Evolutionary conservation across 2,797 vertebrate species (phyloP).

Genomic region (Yasuhikotakia modesta): DNA sequence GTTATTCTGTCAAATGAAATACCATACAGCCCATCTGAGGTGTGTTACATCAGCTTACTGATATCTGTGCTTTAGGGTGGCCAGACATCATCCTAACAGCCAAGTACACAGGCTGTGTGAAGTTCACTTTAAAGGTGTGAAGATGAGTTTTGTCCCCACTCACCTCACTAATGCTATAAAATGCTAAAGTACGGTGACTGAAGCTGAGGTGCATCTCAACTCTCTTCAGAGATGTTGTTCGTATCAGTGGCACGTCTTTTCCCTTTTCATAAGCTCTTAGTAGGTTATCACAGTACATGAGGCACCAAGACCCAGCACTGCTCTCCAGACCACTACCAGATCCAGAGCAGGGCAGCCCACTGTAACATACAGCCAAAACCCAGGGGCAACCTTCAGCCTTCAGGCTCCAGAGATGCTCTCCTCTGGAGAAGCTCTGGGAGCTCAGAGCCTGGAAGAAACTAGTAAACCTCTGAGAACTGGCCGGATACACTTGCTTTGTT

Average conservation of each 20-base stretch:
- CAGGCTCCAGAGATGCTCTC: slow-evolving; percentile 75
- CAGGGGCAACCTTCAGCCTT: slow-evolving; percentile 71
- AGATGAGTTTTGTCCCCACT: slow-evolving; percentile 70
- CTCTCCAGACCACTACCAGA: slow-evolving; percentile 76
- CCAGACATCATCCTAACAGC: slow-evolving; percentile 79
- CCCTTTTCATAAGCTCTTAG: slow-evolving; percentile 74
- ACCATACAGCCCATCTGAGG: not conserved
- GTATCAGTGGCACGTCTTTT: slow-evolving; percentile 68
- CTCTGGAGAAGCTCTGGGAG: slow-evolving; percentile 74
- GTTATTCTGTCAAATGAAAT: no score
- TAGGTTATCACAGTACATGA: slow-evolving; percentile 78
- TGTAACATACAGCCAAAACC: slow-evolving; percentile 75
- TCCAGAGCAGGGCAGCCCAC: slow-evolving; percentile 64
- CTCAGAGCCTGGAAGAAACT: slow-evolving; percentile 76
- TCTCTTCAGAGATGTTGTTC: slow-evolving; percentile 66
- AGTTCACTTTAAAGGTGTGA: slow-evolving; percentile 71
- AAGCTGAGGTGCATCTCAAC: slow-evolving; percentile 76
- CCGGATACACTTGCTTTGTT: slow-evolving; percentile 66
- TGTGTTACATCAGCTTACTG: slow-evolving; percentile 63
- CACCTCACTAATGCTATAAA: slow-evolving; percentile 69
- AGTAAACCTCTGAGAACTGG: slow-evolving; percentile 69
- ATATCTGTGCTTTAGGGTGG: slow-evolving; percentile 69
- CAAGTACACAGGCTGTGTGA: slow-evolving; percentile 73
- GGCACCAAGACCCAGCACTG: slow-evolving; percentile 74
- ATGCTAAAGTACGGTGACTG: slow-evolving; percentile 69